Evolutionary conservation across 2,113 vertebrate genomes (phyloP).

Genomic region (Phalacrocorax pelagicus): DNA sequence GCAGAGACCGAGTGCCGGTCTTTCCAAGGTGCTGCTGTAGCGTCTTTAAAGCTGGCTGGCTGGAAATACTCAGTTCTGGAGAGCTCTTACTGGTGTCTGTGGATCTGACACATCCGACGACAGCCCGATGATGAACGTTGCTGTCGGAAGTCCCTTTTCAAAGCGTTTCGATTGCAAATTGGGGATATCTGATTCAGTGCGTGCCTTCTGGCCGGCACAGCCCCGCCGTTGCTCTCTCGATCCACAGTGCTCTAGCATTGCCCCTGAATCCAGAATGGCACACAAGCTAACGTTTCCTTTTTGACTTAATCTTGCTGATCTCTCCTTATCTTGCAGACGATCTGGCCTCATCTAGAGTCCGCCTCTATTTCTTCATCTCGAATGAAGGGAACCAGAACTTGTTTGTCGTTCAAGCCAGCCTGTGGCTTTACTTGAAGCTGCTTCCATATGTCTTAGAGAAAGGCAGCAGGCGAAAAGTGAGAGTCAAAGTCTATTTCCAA

Average conservation of each 20-base stretch:
- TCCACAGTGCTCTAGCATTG: neutral
- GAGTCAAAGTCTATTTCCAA: conserved; percentile 90
- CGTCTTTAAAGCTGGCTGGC: conserved; percentile 8
- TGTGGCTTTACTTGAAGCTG: conserved; percentile 97
- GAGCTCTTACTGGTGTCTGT: conserved; percentile 54
- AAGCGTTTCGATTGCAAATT: conserved; percentile 44
- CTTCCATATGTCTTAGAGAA: conserved; percentile 89
- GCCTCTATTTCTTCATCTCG: conserved; percentile 93
- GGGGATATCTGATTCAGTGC: conserved; percentile 13
- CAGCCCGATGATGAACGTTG: conserved; percentile 7
- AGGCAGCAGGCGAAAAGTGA: conserved; percentile 89
- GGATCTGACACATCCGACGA: conserved; percentile 12
- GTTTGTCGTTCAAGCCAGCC: conserved; percentile 92
- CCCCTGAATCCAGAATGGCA: conserved; percentile 2
- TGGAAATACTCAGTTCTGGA: conserved; percentile 41
- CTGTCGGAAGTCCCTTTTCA: conserved; percentile 48
- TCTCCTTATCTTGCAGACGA: conserved; percentile 85
- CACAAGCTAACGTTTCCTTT: conserved; percentile 46
- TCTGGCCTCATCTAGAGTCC: conserved; percentile 81
- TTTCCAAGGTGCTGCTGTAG: conserved; percentile 2
- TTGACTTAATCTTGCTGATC: conserved; percentile 65
- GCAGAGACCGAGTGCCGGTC: neutral
- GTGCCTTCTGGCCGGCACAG: conserved; percentile 47
- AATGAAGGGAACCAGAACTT: conserved; percentile 98
- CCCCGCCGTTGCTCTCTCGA: neutral